Percentiles rank a stretch among this genome's conserved stretches.
These are phyloP conservation scores for Vollenhovia emeryi DNA, from an alignment of 1,140 invertebrate species.

Conservation along the genomic window DNA sequence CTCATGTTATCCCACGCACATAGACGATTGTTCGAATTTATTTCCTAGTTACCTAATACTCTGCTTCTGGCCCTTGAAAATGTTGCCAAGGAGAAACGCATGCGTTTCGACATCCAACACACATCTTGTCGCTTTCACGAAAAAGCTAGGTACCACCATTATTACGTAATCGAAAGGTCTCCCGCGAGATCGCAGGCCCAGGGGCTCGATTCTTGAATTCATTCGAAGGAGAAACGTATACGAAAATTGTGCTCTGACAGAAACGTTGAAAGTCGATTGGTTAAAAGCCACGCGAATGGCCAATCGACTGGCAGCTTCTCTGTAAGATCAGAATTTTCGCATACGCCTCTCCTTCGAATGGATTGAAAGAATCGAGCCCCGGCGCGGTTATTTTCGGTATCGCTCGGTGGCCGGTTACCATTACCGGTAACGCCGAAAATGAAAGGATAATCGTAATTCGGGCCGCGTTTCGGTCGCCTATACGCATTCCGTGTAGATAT, in stretches of 20 bases:
- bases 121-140: not conserved
- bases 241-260: too few species aligned
- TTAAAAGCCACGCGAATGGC: too few species aligned
- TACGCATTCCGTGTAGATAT: slow-evolving; percentile 19
- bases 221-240: too few species aligned
- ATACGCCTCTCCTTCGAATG: too few species aligned
- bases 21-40: not conserved
- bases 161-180: not conserved
- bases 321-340: too few species aligned
- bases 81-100: not conserved
- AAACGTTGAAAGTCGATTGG: too few species aligned
- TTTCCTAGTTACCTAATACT: not conserved
- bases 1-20: not conserved
- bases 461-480: not conserved
- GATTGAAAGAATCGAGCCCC: too few species aligned
- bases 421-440: not conserved
- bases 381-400: too few species aligned
- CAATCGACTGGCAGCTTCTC: too few species aligned
- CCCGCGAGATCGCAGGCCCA: too few species aligned
- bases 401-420: not conserved
- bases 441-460: slow-evolving; percentile 7
- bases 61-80: not conserved
- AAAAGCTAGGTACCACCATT: not conserved
- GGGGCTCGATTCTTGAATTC: too few species aligned
- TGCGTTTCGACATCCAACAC: not conserved